A percentile compares a stretch with the other conserved stretches of the same genome.
phyloP scores from a whole-genome alignment of 2,113 vertebrate species.

The pig (Sus scrofa) region T2T-Sscrofa CM000818.6:121009501-121010000 shows the following conservation, averaged over 20 bases:
- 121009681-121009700: neutral
- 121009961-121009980: neutral
- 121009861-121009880: neutral
- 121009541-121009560: neutral
- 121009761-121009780: neutral
- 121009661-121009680: neutral
- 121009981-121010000: neutral
- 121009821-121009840: neutral
- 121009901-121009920: neutral
- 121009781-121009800: neutral
- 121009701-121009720: neutral
- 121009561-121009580: neutral
- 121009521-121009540: neutral
- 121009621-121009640: neutral
- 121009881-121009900: neutral
- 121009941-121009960: neutral
- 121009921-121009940: neutral
- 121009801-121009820: neutral
- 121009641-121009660: neutral
- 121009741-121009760: neutral
- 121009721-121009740: neutral
- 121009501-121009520: slow-evolving; percentile 3
- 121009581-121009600: neutral
- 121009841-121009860: neutral
- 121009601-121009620: neutral